Evolutionary conservation across 2,113 vertebrate species (phyloP).

Genomic region (Polypterus senegalus): DNA sequence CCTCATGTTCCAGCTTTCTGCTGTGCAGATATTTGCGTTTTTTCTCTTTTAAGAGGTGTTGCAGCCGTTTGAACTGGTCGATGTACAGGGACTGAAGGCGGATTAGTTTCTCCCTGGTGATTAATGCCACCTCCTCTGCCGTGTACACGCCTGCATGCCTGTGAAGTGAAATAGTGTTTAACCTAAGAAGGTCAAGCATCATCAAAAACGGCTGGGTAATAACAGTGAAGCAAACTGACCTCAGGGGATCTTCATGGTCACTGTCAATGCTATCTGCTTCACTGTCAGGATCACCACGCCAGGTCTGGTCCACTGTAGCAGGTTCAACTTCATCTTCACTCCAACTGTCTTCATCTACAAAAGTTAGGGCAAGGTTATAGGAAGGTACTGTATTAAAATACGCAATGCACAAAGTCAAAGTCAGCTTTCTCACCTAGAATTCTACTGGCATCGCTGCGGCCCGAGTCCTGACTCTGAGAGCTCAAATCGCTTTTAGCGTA

Average conservation of each 20-base stretch:
- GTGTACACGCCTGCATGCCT: conserved; percentile 95
- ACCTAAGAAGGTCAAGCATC: neutral
- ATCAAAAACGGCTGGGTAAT: no score
- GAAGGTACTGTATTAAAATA: neutral
- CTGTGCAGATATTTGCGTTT: conserved; percentile 79
- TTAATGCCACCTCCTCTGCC: conserved; percentile 88
- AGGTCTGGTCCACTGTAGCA: conserved; percentile 81
- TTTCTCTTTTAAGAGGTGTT: conserved; percentile 92
- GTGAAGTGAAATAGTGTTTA: conserved; percentile 4
- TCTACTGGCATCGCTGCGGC: conserved; percentile 67
- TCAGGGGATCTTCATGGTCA: conserved; percentile 91
- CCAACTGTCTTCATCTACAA: conserved; percentile 84
- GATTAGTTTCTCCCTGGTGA: conserved; percentile 91
- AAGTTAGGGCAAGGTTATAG: neutral
- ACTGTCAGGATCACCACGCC: conserved; percentile 93
- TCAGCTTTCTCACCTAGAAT: conserved; percentile 58
- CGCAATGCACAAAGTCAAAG: neutral
- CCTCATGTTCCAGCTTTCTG: conserved; percentile 78
- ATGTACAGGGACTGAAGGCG: conserved; percentile 92
- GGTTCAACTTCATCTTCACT: conserved; percentile 84
- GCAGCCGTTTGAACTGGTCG: conserved; percentile 92
- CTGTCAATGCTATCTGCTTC: conserved; percentile 93
- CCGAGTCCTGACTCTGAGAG: conserved; percentile 48
- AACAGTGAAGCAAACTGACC: conserved; percentile 47
- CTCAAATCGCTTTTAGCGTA: conserved; percentile 62